phyloP scores from a whole-genome alignment of 2,888 invertebrate genomes.

The Leucoptera coffeella region DNA sequence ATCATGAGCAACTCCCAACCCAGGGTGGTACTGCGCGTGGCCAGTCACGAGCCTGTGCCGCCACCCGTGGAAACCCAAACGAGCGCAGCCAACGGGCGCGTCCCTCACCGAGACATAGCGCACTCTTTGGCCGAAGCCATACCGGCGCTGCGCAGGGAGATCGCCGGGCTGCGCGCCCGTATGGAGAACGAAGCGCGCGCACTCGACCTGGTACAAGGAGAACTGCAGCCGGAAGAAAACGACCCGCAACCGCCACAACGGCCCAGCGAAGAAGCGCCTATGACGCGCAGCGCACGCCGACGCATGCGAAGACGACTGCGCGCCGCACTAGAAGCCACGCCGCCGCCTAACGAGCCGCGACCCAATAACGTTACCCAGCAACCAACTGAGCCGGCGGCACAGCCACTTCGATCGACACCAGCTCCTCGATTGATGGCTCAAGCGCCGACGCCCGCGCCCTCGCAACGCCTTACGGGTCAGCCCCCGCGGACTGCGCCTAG shows the following conservation, averaged over 20 bases:
- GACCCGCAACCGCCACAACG: conserved; percentile 7
- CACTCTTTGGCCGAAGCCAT: too few species aligned
- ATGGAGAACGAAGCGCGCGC: conserved; percentile 10
- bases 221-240: conserved; percentile 6
- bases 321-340: conserved; percentile 16
- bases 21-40: conserved; percentile 33
- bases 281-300: conserved; percentile 26
- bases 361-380: too few species aligned
- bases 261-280: not conserved
- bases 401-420: not conserved
- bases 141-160: conserved; percentile 18
- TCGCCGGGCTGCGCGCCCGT: conserved; percentile 18
- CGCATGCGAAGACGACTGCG: conserved; percentile 27
- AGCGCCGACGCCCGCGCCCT: not conserved
- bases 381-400: not conserved
- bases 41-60: conserved; percentile 15
- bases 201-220: not conserved
- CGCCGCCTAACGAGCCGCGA: conserved; percentile 8
- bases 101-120: conserved; percentile 26
- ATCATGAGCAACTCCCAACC: conserved; percentile 19
- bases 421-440: not conserved
- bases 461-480: not conserved
- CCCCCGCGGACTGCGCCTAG: too few species aligned
- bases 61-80: too few species aligned
- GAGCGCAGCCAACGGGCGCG: conserved; percentile 24